Evolutionary conservation across 1,140 invertebrate species (phyloP), one percentile per base, ranked within the genome.

Genomic region (Caenorhabditis brenneri): DNA sequence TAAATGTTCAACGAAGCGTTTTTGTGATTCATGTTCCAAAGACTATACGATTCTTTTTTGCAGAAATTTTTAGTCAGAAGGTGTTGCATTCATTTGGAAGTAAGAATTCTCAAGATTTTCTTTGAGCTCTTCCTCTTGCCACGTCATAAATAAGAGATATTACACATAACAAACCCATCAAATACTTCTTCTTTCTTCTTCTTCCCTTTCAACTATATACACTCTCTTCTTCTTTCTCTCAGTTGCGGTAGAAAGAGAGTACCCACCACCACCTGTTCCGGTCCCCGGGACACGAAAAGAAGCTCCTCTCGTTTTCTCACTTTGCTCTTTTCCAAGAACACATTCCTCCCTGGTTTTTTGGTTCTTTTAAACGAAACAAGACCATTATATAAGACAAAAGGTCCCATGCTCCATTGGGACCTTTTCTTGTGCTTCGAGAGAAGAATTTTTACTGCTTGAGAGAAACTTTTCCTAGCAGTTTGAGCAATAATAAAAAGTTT

Each of bases 371-470:
- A 29, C 7, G 22, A 55, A 27, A 29, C 24, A 15, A n/a, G 53
- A 55, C 53, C 53, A 55, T 55, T 55, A 55, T 55, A 55, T 27
- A 55, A 55, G 53, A 55, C 53, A 55, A 55, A 55, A 55, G 53
- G 24, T 6, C 48, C 48, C n/a, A 5, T 16, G 19, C 27, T 55
- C 24, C 53, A 55, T 27, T 27, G 53, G 53, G 53, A 55, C 53
- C 27, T 27, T n/a, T 55, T 24, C 24, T 55, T 55, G 9, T 15
- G 1, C 15, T 55, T 55, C 12, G 5, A 12, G 12, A 42, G 12
- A 42, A 5, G 39, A 42, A 42, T 6, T 42, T 42, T 42, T 12
- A 42, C 39, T 42, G 5, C 39, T 42, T 42, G n/a, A n/a, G n/a
- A n/a, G n/a, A n/a, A n/a, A n/a, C 39, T 42, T 42, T 12, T 42